A percentile compares a stretch with the other conserved stretches of the same genome.
Conservation (phyloP, 2,888 invertebrate species). For the Tanytarsus gracilentus region DNA sequence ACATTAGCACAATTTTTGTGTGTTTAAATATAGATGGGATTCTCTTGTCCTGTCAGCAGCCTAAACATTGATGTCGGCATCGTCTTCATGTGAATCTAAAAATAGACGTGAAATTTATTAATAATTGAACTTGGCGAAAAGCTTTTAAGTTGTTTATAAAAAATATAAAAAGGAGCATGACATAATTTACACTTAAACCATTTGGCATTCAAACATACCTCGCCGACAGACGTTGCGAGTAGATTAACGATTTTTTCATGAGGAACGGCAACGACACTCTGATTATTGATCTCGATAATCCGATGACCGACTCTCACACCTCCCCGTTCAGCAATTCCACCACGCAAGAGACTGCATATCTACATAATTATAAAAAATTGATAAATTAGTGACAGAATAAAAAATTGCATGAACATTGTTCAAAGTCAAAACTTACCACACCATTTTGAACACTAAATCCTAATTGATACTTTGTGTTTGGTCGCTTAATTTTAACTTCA, state of each 20-base stretch:
- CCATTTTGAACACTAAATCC: conserved; percentile 99
- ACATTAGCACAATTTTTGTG: not conserved
- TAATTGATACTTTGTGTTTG: conserved; percentile 98
- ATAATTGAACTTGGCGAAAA: too few species aligned
- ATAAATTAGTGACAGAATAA: not conserved
- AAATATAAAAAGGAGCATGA: not conserved
- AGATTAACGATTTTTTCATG: conserved; percentile 99
- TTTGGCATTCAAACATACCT: conserved; percentile 53
- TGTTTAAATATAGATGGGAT: conserved; percentile 91
- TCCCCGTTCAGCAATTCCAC: conserved; percentile 97
- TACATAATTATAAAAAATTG: conserved; percentile 40
- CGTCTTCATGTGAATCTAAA: conserved; percentile 98
- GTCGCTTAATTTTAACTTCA: conserved; percentile 97
- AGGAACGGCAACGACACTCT: conserved; percentile 98
- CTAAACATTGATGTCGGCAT: conserved; percentile 99
- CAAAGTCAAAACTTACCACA: conserved; percentile 67
- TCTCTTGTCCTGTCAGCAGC: conserved; percentile 96
- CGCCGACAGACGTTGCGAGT: conserved; percentile 96
- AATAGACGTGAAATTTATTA: too few species aligned
- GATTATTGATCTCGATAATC: conserved; percentile 99
- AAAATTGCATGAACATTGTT: too few species aligned
- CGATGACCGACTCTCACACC: conserved; percentile 98
- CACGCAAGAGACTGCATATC: conserved; percentile 96
- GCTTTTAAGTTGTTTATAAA: not conserved
- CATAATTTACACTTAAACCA: not conserved